Conservation (phyloP, 2,888 invertebrate genomes). For the Limnephilus auricula region DNA sequence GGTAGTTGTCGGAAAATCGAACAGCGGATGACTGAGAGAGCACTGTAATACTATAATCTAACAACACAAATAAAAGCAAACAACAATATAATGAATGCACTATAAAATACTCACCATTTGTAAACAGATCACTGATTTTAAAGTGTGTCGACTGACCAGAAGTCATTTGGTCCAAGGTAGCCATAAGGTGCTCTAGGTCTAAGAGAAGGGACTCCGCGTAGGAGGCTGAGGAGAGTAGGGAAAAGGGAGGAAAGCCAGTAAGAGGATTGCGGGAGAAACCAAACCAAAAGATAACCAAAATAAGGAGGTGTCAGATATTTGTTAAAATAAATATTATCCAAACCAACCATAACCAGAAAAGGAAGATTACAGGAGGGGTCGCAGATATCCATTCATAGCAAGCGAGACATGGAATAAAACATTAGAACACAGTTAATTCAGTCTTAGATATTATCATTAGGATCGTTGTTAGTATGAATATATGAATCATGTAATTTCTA, state of each 20-base stretch:
- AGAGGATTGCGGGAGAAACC: conserved; percentile 21
- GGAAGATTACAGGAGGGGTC: conserved; percentile 53
- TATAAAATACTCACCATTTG: conserved; percentile 74
- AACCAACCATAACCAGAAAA: conserved; percentile 65
- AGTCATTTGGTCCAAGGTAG: conserved; percentile 78
- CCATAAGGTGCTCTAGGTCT: conserved; percentile 79
- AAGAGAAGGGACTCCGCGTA: conserved; percentile 78
- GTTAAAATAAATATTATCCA: conserved; percentile 52
- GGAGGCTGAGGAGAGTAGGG: conserved; percentile 71
- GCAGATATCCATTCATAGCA: conserved; percentile 56
- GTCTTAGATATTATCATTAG: conserved; percentile 12
- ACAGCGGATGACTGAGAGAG: too few species aligned
- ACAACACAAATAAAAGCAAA: conserved; percentile 19
- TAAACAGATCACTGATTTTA: conserved; percentile 77
- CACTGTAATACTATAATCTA: neutral
- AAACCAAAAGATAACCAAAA: conserved; percentile 54
- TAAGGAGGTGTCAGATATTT: conserved; percentile 22
- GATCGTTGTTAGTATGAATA: neutral
- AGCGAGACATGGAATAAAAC: conserved; percentile 65
- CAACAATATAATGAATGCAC: conserved; percentile 10
- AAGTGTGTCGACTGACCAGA: conserved; percentile 75
- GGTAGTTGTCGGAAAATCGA: too few species aligned
- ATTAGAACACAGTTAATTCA: conserved; percentile 26
- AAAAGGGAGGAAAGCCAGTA: conserved; percentile 33
- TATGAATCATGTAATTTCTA: too few species aligned